Evolutionary conservation across 2,888 invertebrate genomes (phyloP).

Genomic region (Plebejus argus): DNA sequence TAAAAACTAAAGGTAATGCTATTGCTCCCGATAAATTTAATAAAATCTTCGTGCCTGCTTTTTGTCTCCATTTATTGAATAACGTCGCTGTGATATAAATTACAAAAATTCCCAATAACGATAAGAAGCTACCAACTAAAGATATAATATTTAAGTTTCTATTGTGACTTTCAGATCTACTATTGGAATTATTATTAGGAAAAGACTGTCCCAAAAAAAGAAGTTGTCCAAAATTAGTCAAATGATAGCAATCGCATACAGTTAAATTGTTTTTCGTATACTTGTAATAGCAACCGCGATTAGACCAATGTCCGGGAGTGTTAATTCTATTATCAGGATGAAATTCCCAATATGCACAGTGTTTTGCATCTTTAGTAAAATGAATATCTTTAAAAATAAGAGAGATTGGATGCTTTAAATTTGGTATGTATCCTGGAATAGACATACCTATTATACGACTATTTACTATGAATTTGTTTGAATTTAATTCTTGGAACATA

Average conservation of each 20-base stretch:
- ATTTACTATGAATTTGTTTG: constrained; percentile 53
- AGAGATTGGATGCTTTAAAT: constrained; percentile 78
- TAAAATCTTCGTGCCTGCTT: constrained; percentile 84
- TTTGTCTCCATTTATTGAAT: constrained; percentile 82
- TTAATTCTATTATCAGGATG: constrained; percentile 46
- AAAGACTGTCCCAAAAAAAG: constrained; percentile 53
- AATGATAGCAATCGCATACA: constrained; percentile 78
- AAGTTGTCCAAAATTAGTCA: constrained; percentile 83
- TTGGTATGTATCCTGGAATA: constrained; percentile 79
- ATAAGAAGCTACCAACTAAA: constrained; percentile 80
- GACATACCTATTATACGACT: constrained; percentile 82
- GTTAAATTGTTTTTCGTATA: constrained; percentile 52
- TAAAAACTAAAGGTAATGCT: constrained; percentile 78
- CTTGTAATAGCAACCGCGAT: constrained; percentile 73
- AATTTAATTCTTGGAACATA: constrained; percentile 73
- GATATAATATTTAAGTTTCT: constrained; percentile 80
- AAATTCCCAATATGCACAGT: constrained; percentile 83
- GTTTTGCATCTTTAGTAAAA: constrained; percentile 46
- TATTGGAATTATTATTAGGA: constrained; percentile 42
- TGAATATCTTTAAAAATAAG: constrained; percentile 68
- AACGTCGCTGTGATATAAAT: constrained; percentile 81
- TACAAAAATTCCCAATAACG: constrained; percentile 79
- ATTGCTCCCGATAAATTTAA: constrained; percentile 83
- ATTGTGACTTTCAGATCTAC: constrained; percentile 53
- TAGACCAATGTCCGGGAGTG: constrained; percentile 76